Conservation (phyloP, 1,140 invertebrate genomes). For the Drosophila pandora region DNA sequence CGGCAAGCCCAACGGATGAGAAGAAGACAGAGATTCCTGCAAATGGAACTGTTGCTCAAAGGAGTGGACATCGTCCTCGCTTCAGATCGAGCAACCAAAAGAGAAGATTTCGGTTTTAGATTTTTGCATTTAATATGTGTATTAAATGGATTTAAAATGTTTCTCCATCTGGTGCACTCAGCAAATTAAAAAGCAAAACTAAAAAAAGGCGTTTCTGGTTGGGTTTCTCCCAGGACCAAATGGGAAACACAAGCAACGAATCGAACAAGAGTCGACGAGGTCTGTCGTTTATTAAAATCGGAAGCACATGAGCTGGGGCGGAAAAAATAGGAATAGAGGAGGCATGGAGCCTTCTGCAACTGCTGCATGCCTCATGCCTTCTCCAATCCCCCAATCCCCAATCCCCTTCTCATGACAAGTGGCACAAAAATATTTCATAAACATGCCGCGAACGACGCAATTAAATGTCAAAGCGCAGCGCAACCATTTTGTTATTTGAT, state of each 20-base stretch:
- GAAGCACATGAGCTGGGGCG: conserved; percentile 11
- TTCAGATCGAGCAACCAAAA: background rate
- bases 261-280: conserved; percentile 29
- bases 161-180: conserved; percentile 21
- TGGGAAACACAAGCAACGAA: conserved; percentile 8
- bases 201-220: conserved; percentile 13
- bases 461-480: conserved; percentile 57
- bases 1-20: too few relatives aligned
- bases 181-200: conserved; percentile 34
- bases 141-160: background rate
- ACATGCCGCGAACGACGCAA: conserved; percentile 40
- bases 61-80: background rate
- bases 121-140: background rate
- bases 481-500: conserved; percentile 57
- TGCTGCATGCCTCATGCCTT: background rate
- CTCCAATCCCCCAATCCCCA: too few relatives aligned
- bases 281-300: conserved; percentile 54
- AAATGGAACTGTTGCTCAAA: background rate
- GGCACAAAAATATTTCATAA: conserved; percentile 60
- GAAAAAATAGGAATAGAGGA: background rate
- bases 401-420: background rate
- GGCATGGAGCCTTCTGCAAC: background rate
- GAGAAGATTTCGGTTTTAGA: background rate
- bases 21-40: background rate
- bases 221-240: conserved; percentile 2